Conservation (phyloP, 2,113 vertebrate genomes). For the Podilymbus podiceps region DNA sequence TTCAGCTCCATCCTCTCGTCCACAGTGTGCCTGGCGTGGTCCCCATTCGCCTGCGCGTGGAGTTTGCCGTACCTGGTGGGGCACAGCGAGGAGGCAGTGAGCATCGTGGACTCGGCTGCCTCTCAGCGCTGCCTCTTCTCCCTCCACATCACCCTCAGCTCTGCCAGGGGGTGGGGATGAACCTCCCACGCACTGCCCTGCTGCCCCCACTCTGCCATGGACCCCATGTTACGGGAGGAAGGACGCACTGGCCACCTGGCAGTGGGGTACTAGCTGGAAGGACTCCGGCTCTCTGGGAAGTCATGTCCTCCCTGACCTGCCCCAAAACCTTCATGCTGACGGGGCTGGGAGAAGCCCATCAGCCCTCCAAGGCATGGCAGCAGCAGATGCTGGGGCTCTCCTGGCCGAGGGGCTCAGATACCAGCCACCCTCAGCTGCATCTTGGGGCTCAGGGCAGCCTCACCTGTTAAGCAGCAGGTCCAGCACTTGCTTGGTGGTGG, state of each 20-base stretch:
- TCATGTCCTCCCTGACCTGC: background rate
- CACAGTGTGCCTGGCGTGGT: slow-evolving; percentile 78
- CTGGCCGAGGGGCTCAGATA: background rate
- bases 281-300: background rate
- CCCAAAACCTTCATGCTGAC: background rate
- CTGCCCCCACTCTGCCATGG: background rate
- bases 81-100: background rate
- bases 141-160: background rate
- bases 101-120: background rate
- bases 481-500: slow-evolving; percentile 92
- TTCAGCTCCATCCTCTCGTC: slow-evolving; percentile 89
- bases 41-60: slow-evolving; percentile 77
- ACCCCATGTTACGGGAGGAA: fast-evolving
- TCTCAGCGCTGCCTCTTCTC: background rate
- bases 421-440: background rate
- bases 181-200: fast-evolving
- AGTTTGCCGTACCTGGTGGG: slow-evolving; percentile 87
- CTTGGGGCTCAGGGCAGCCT: background rate
- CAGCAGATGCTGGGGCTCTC: background rate
- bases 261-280: background rate
- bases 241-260: background rate
- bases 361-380: background rate
- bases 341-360: background rate
- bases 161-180: background rate
- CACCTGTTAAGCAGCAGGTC: slow-evolving; percentile 94